phyloP scores from a whole-genome alignment of 2,888 invertebrate species.

The Selenia dentaria region DNA sequence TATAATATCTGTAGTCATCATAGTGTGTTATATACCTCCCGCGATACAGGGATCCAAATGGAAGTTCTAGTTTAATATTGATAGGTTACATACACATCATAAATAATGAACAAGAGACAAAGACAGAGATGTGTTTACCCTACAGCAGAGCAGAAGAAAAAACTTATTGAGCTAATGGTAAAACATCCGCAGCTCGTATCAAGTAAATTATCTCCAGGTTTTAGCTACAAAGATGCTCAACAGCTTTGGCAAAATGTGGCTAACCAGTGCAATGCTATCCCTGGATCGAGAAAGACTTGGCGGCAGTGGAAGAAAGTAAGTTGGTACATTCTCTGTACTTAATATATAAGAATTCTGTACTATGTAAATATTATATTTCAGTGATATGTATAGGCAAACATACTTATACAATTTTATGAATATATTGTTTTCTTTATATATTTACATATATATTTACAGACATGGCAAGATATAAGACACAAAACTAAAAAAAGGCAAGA shows the following conservation, averaged over 20 bases:
- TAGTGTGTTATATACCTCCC: no score
- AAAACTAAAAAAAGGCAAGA: constrained; percentile 60
- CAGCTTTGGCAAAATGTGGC: constrained; percentile 67
- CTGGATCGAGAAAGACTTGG: constrained; percentile 74
- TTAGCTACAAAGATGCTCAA: constrained; percentile 63
- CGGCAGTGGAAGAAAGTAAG: constrained; percentile 74
- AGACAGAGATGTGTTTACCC: constrained; percentile 59
- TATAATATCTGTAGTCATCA: no score
- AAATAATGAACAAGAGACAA: constrained; percentile 56
- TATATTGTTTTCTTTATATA: no score
- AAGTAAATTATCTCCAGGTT: constrained; percentile 61
- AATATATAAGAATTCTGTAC: no score
- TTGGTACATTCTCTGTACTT: no score
- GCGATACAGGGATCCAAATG: no score
- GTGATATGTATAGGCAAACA: no score
- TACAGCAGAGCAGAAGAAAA: constrained; percentile 66
- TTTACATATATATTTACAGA: no score
- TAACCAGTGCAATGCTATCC: constrained; percentile 66
- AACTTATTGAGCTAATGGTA: constrained; percentile 63
- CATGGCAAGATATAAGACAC: constrained; percentile 73
- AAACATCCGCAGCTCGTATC: constrained; percentile 67
- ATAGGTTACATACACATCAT: no score
- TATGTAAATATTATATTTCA: no score
- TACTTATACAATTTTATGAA: no score
- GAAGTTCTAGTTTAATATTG: no score